Evolutionary conservation across 2,888 invertebrate genomes (phyloP), one percentile per base, ranked within the genome.

Genomic region (Drepanosiphum platanoidis): DNA sequence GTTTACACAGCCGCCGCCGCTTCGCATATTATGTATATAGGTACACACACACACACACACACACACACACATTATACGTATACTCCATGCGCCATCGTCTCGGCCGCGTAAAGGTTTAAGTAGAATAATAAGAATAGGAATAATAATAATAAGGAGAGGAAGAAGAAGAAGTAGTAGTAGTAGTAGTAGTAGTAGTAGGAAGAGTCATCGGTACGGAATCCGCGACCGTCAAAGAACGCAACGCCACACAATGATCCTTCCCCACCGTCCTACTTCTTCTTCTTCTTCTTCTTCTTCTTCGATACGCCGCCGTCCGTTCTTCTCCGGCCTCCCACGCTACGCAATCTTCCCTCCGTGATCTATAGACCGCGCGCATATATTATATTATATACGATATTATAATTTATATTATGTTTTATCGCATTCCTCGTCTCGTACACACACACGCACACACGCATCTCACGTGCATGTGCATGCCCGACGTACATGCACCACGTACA

Each of bases 281-380:
- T 30, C 58, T 9, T 64, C 34, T 5, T 22, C 68, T 18, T 9
- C 4, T 66, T 9, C 68, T 27, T 18, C 18, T 36, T 61, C 18
- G 22, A 18, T 64, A 18, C n/a, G 18, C 30, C 30, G 32, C 42
- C 66, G 78, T n/a, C 39, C 39, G 78, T 77, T 77, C 52, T 34
- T 64, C 78, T 64, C 27, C 36, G 71, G 83, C 83, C 83, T 84
- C 83, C 83, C 75, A 84, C 83, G 83, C 83, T 75, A 83, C 82
- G 82, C 74, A 84, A 84, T 84, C 83, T 84, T 75, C 66, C 83
- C 83, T 68, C 66, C 46, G 75, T 84, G 83, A 84, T 84, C 83
- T 84, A 84, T 68, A 83, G 64, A 61, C 72, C 74, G 32, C 82
- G 74, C 72, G 64, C 42, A 82, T 13, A 82, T 72, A n/a, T n/a